These are phyloP conservation scores for Rhinogobius similis DNA, from an alignment of 2,113 vertebrate genomes.

Conservation along the genomic window DNA sequence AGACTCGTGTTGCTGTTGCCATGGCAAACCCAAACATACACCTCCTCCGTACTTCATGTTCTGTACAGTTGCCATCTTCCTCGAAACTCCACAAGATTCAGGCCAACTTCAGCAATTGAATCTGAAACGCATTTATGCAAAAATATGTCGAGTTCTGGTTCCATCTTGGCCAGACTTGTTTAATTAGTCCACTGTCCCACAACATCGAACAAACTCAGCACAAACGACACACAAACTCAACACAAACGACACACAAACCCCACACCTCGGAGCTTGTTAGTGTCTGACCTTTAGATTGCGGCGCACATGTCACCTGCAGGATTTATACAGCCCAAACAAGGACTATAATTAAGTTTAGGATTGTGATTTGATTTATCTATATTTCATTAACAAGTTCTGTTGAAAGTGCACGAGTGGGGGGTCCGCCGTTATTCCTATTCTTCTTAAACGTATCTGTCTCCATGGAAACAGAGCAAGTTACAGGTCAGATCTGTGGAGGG, in stretches of 20 bases:
- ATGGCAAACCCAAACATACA: too few species aligned
- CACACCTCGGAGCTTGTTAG: not conserved
- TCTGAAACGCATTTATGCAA: not conserved
- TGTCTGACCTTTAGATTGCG: not conserved
- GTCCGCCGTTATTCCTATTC: too few species aligned
- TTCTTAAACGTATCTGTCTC: too few species aligned
- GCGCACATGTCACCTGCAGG: not conserved
- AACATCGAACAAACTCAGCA: not conserved
- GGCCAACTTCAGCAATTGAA: not conserved
- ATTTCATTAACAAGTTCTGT: too few species aligned
- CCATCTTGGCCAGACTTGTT: not conserved
- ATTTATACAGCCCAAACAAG: too few species aligned
- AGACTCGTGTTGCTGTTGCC: too few species aligned
- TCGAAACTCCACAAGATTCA: not conserved
- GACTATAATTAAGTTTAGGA: too few species aligned
- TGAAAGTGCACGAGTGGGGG: too few species aligned
- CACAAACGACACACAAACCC: not conserved
- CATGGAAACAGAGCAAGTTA: too few species aligned
- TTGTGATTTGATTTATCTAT: too few species aligned
- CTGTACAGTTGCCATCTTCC: not conserved
- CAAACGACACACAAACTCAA: not conserved
- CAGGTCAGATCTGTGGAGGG: too few species aligned
- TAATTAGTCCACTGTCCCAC: conserved; percentile 1
- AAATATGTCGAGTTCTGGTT: not conserved
- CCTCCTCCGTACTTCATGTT: not conserved